phyloP scores from a whole-genome alignment of 1,140 invertebrate genomes.

The Cherax destructor region DNA sequence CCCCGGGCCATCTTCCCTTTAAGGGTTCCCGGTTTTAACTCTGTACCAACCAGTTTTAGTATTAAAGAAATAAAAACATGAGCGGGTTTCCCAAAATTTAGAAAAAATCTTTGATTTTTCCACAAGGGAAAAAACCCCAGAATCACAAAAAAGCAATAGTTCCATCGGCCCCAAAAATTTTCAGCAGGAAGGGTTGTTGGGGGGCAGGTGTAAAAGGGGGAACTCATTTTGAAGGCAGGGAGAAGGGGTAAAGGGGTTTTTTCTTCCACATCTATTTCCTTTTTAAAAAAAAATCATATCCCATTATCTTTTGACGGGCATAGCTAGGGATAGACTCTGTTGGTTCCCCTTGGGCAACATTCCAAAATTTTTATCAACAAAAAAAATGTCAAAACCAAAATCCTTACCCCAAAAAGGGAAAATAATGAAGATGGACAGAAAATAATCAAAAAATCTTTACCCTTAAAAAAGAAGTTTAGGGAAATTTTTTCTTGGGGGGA shows the following conservation, averaged over 20 bases:
- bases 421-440: too few relatives aligned
- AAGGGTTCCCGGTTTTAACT: constrained; percentile 83
- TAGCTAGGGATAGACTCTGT: not conserved
- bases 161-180: not conserved
- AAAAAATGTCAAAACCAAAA: too few relatives aligned
- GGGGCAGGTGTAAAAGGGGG: not conserved
- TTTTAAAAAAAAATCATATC: not conserved
- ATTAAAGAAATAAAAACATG: constrained; percentile 14
- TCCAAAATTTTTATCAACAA: too few relatives aligned
- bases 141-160: not conserved
- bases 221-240: not conserved
- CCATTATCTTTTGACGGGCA: not conserved
- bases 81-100: not conserved
- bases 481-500: not conserved
- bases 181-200: not conserved
- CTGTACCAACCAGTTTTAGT: constrained; percentile 80
- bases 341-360: not conserved
- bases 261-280: not conserved
- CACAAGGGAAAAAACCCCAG: not conserved
- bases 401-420: too few relatives aligned
- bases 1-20: constrained; percentile 81
- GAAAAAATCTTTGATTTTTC: not conserved
- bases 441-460: not conserved
- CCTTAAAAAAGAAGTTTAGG: not conserved
- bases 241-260: not conserved